Percentiles rank a stretch among this genome's conserved stretches.
Conservation (phyloP, 2,888 invertebrate species). For the Drosophila colorata region DNA sequence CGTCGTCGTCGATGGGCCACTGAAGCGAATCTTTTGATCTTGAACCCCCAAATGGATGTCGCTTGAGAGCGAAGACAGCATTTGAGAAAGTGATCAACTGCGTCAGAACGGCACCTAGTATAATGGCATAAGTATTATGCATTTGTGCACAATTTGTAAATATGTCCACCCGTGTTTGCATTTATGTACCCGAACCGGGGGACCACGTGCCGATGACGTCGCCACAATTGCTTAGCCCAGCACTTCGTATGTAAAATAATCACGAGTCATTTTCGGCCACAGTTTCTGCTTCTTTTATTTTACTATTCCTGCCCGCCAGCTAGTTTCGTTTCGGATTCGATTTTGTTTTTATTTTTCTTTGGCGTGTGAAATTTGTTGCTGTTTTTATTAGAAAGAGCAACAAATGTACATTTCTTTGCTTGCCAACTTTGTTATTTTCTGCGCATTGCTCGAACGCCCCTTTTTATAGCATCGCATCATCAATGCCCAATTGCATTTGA, state of each 20-base stretch:
- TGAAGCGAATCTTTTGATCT: constrained; percentile 50
- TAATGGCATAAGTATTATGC: constrained; percentile 17
- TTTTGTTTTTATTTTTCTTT: constrained; percentile 30
- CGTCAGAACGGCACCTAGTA: constrained; percentile 41
- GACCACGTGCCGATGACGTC: constrained; percentile 74
- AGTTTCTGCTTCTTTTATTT: constrained; percentile 25
- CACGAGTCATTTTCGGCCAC: constrained; percentile 67
- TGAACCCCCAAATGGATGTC: constrained; percentile 26
- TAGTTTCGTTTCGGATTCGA: constrained; percentile 25
- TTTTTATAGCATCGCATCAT: constrained; percentile 10
- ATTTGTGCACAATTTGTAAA: constrained; percentile 1
- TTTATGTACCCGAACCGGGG: background rate
- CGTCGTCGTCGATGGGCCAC: constrained; percentile 16
- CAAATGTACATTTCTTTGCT: constrained; percentile 17
- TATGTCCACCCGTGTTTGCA: background rate
- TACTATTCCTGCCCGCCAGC: constrained; percentile 9
- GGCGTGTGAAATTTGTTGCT: constrained; percentile 59
- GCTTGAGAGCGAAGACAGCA: background rate
- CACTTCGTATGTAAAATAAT: constrained; percentile 52
- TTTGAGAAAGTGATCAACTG: constrained; percentile 43
- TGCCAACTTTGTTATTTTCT: constrained; percentile 2
- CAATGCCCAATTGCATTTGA: constrained; percentile 3
- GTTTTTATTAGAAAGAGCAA: constrained; percentile 15
- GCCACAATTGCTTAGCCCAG: constrained; percentile 23
- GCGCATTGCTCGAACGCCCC: constrained; percentile 49